These are phyloP conservation scores for Paratilapia polleni DNA, from an alignment of 2,113 vertebrate species.

Conservation along the genomic window DNA sequence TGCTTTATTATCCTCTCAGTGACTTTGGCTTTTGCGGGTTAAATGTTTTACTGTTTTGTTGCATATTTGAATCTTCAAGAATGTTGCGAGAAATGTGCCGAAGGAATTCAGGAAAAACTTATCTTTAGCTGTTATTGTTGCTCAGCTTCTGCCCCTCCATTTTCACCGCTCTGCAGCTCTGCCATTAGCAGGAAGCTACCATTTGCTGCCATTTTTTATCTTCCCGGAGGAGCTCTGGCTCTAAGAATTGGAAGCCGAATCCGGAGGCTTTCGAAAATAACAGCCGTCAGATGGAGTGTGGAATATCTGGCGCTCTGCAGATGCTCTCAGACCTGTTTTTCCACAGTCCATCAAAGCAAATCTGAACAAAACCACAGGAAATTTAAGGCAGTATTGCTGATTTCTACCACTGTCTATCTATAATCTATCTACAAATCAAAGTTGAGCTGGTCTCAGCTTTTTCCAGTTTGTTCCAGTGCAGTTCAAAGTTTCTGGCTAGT, in stretches of 20 bases:
- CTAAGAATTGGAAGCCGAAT: background rate
- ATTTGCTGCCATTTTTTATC: conserved; percentile 6
- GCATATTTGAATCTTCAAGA: background rate
- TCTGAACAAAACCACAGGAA: conserved; percentile 38
- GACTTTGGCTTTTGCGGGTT: background rate
- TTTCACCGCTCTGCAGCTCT: background rate
- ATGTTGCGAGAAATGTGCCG: background rate
- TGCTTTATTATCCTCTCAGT: too few species aligned
- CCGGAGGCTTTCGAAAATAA: conserved; percentile 6
- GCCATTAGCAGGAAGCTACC: conserved; percentile 6
- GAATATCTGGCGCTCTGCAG: conserved; percentile 40
- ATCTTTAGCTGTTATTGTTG: background rate
- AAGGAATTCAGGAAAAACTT: background rate
- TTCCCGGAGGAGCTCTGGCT: conserved; percentile 10
- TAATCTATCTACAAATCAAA: background rate
- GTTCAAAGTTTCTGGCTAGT: background rate
- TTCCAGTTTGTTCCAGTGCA: background rate
- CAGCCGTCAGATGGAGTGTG: conserved; percentile 24
- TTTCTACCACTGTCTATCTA: conserved; percentile 5
- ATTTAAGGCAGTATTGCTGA: conserved; percentile 7
- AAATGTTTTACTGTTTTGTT: background rate
- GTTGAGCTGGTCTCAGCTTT: background rate
- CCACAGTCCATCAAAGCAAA: conserved; percentile 28
- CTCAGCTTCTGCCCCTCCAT: background rate
- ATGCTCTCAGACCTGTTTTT: conserved; percentile 27